phyloP scores from a whole-genome alignment of 2,113 vertebrate genomes.

The Thalassarche chlororhynchos region DNA sequence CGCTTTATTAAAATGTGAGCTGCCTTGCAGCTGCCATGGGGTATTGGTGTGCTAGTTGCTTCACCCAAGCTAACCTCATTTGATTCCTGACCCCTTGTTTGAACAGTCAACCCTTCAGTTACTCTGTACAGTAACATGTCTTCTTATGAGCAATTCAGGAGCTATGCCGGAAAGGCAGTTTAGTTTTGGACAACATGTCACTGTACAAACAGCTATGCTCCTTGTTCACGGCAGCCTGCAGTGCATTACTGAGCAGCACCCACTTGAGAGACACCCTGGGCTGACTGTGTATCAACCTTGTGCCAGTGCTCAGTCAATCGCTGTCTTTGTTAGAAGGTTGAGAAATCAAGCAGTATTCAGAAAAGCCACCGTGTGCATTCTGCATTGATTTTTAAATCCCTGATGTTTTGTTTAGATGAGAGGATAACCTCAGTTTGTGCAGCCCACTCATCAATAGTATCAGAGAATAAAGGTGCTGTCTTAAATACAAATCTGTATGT shows the following conservation, averaged over 20 bases:
- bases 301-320: background rate
- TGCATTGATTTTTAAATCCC: background rate
- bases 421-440: background rate
- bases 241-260: background rate
- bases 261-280: background rate
- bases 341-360: background rate
- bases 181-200: background rate
- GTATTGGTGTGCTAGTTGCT: background rate
- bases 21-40: background rate
- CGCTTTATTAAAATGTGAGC: background rate
- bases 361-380: background rate
- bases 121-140: background rate
- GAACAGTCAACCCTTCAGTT: background rate
- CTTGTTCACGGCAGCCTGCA: background rate
- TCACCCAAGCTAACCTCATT: background rate
- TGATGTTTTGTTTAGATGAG: background rate
- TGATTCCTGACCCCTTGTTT: background rate
- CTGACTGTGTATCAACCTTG: background rate
- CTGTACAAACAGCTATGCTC: background rate
- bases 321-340: background rate
- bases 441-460: background rate
- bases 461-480: background rate
- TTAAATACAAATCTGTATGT: slow-evolving; percentile 17
- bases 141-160: background rate
- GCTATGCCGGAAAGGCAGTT: background rate